A percentile compares a stretch with the other conserved stretches of the same genome.
phyloP scores from a whole-genome alignment of 2,888 invertebrate species.

The Abscondita cerata region DNA sequence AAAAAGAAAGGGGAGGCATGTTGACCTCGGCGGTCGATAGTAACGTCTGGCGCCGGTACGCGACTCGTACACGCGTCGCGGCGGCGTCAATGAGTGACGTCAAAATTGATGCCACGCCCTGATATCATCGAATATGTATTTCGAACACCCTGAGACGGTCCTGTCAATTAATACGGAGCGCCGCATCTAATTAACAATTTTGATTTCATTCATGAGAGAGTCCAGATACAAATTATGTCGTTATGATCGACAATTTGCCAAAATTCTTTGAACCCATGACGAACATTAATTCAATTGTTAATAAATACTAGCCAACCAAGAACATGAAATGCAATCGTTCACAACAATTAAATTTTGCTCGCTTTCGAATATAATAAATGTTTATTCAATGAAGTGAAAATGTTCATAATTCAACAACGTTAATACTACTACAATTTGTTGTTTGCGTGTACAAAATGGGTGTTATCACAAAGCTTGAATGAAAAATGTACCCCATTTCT shows the following conservation, averaged over 20 bases:
- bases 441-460: slow-evolving; percentile 24
- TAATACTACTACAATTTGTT: slow-evolving; percentile 14
- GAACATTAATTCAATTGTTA: too few species aligned
- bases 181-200: slow-evolving; percentile 26
- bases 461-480: slow-evolving; percentile 9
- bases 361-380: too few species aligned
- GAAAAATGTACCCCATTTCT: slow-evolving; percentile 9
- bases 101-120: slow-evolving; percentile 58
- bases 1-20: slow-evolving; percentile 32
- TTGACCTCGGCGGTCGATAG: slow-evolving; percentile 53
- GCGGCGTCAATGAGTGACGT: slow-evolving; percentile 66
- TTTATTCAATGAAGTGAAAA: slow-evolving; percentile 3
- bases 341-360: too few species aligned
- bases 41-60: slow-evolving; percentile 54
- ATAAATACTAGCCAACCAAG: too few species aligned
- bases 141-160: slow-evolving; percentile 29
- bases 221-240: too few species aligned
- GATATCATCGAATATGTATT: slow-evolving; percentile 31
- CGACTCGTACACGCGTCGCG: slow-evolving; percentile 51
- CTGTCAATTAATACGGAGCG: slow-evolving; percentile 31
- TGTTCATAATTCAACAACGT: slow-evolving; percentile 7
- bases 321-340: too few species aligned
- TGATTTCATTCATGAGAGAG: not conserved
- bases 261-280: too few species aligned
- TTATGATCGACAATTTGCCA: too few species aligned